Base-by-base conservation (phyloP, 2,888 invertebrate genomes). In the Apoderus coryli region DNA sequence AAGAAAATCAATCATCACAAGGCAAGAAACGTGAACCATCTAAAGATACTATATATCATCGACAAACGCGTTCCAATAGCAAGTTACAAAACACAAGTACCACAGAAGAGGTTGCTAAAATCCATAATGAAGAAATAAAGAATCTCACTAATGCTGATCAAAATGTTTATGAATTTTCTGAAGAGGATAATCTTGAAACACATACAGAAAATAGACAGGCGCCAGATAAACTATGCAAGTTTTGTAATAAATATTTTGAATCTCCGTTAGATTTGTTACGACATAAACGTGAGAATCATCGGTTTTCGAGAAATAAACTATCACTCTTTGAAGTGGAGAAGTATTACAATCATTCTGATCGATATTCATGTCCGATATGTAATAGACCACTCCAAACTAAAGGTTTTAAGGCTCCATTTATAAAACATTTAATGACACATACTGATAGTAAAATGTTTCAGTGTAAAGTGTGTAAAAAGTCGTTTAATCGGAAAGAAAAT, bases 401-500 rank as follows among this genome's bases (percentile, higher is more conserved):
- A 5, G 31, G 19, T 2, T 33, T 19, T 14, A 29, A 29, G 10
- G 27, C 35, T 2, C 4, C 19, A 4, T 38, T 29, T n/a, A 7
- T 27, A 9, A 35, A 29, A 15, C 38, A 38, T 25, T 5, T 38
- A n/a, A 15, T 33, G 14, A 35, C 29, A 4, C 38, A 38, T 25
- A 27, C 29, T 14, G 19, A 23, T 7, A 24, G 33, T 6, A 27
- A 28, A 12, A 13, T 15, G 7, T 35, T 29, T 15, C 11, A 4
- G n/a, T 38, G 38, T 29, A 26, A 22, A 19, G 22, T 35, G 6
- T 38, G 38, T 11, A 29, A 26, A 3, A 25, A 22, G 27, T 25
- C 22, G 14, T 38, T 35, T 27, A 31, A 25, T 14, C 15, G 38
- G 22, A 26, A 26, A 16, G 42, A 44, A 29, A 41, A 44, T 12